A percentile compares a stretch with the other conserved stretches of the same genome.
Conservation (phyloP, 2,888 invertebrate genomes). For the Eupithecia exiguata region DNA sequence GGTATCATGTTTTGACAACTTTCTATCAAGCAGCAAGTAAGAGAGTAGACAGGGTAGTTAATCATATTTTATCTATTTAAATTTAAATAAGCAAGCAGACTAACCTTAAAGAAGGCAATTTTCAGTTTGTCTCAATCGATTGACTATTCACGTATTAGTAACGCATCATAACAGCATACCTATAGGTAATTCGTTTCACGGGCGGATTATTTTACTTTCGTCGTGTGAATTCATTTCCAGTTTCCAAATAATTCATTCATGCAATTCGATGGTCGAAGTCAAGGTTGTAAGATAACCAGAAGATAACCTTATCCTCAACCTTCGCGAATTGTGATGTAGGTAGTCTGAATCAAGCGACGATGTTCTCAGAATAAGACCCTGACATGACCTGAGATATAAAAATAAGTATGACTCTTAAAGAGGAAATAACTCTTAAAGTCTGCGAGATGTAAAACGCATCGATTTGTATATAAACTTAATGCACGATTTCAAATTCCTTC, state of each 20-base stretch:
- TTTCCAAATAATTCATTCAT: conserved; percentile 9
- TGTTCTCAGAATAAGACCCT: conserved; percentile 59
- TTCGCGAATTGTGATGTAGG: conserved; percentile 31
- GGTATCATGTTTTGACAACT: too few relatives aligned
- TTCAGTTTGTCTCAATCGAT: neutral
- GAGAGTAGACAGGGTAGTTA: too few relatives aligned
- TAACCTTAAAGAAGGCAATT: neutral
- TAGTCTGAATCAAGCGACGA: conserved; percentile 56
- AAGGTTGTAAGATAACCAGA: conserved; percentile 10
- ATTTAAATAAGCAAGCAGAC: too few relatives aligned
- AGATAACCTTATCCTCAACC: conserved; percentile 33
- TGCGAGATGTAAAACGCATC: conserved; percentile 3
- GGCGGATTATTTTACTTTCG: conserved; percentile 36
- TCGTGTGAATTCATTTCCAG: conserved; percentile 18
- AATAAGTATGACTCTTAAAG: conserved; percentile 40
- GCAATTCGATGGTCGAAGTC: conserved; percentile 14
- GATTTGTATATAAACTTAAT: neutral
- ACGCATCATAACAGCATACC: neutral
- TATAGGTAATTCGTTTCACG: conserved; percentile 32
- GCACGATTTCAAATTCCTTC: neutral
- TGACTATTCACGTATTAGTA: neutral
- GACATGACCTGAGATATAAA: conserved; percentile 58
- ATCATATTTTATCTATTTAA: too few relatives aligned
- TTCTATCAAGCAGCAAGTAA: too few relatives aligned
- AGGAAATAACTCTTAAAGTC: conserved; percentile 1